These are phyloP conservation scores for Bubo bubo DNA, from an alignment of 2,113 vertebrate genomes.

Conservation along the genomic window DNA sequence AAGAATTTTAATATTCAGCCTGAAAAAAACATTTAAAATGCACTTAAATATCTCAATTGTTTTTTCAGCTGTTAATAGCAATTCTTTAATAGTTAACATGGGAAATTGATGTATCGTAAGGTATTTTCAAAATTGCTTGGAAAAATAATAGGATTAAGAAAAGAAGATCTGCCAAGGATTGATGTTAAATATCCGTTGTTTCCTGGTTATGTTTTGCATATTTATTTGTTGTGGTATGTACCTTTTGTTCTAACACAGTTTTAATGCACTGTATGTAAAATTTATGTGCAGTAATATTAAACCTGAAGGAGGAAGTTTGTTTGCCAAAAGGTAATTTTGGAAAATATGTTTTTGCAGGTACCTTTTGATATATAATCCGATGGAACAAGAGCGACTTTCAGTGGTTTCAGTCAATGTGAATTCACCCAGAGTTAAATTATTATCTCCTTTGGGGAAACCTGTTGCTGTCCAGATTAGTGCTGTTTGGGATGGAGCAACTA, in stretches of 20 bases:
- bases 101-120: background rate
- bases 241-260: conserved; percentile 18
- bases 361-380: conserved; percentile 85
- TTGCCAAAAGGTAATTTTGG: conserved; percentile 5
- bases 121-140: background rate
- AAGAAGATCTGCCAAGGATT: background rate
- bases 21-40: background rate
- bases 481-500: conserved; percentile 80
- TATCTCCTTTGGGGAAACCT: conserved; percentile 74
- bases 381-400: conserved; percentile 80
- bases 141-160: background rate
- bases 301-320: background rate
- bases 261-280: conserved; percentile 3
- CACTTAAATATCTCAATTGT: background rate
- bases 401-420: conserved; percentile 81
- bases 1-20: background rate
- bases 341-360: conserved; percentile 75
- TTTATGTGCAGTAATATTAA: background rate
- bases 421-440: conserved; percentile 74
- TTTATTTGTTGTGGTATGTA: conserved; percentile 40
- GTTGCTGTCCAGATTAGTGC: conserved; percentile 83
- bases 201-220: conserved; percentile 15
- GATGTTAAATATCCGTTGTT: conserved; percentile 20
- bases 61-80: background rate
- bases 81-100: background rate